A percentile compares a stretch with the other conserved stretches of the same genome.
Evolutionary conservation across 2,113 vertebrate genomes (phyloP).

Genomic region (Epinephelus fuscoguttatus): DNA sequence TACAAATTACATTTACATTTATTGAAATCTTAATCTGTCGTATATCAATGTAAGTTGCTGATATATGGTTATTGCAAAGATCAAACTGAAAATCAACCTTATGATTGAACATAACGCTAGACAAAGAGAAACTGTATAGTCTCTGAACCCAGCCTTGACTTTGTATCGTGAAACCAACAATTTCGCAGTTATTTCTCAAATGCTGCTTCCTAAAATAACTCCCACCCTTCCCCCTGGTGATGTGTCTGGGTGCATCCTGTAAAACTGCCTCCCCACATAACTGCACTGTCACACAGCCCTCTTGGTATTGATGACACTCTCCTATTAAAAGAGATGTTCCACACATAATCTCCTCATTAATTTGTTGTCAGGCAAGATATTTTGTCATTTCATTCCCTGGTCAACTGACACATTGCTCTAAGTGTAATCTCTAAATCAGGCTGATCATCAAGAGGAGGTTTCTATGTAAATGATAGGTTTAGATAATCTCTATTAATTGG

Average conservation of each 20-base stretch:
- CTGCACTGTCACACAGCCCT: constrained; percentile 26
- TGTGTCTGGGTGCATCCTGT: constrained; percentile 42
- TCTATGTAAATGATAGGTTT: constrained; percentile 18
- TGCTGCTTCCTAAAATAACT: constrained; percentile 60
- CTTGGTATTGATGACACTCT: constrained; percentile 52
- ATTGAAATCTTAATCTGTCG: too few relatives aligned
- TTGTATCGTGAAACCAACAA: constrained; percentile 51
- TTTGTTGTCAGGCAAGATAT: constrained; percentile 49
- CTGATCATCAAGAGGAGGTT: constrained; percentile 14
- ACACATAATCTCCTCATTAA: constrained; percentile 70
- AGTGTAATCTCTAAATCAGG: constrained; percentile 31
- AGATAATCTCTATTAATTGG: background rate
- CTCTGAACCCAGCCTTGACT: constrained; percentile 19
- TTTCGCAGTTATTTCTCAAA: constrained; percentile 60
- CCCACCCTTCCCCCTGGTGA: background rate
- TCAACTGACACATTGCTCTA: constrained; percentile 8
- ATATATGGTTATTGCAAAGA: background rate
- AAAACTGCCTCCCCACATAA: constrained; percentile 46
- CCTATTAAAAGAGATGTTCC: constrained; percentile 67
- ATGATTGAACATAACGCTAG: background rate
- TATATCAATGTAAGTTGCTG: too few relatives aligned
- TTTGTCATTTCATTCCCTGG: constrained; percentile 36
- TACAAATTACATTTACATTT: too few relatives aligned
- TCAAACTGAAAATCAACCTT: background rate
- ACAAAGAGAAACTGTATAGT: background rate